Base-by-base conservation (phyloP, 2,888 invertebrate genomes). In the Podabrus alpinus region DNA sequence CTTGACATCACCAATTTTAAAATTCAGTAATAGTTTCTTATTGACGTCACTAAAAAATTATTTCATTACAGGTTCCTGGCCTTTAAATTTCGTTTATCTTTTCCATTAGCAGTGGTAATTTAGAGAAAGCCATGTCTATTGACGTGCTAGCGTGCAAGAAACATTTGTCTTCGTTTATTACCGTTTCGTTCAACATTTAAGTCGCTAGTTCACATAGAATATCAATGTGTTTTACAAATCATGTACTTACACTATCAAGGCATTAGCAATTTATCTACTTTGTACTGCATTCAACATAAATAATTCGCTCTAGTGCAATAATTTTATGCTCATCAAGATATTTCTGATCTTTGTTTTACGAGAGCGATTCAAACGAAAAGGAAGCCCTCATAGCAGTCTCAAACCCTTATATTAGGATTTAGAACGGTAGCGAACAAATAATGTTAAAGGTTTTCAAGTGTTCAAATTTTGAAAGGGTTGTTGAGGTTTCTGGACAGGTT, bases 151-250 rank as follows among this genome's bases (percentile, higher is more conserved):
- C 77, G 77, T 66, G 74, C 75, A 74, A 79, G 79, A 79, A 81
- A 82, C 82, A 82, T 82, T 82, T 81, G 81, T 82, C 82, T 82
- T 82, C 82, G 81, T 82, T 82, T 82, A 82, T 81, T 82, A 79
- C 78, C 70, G 78, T 77, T 75, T 79, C 79, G 80, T 79, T 80
- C 80, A 79, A 79, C 80, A 79, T 80, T 80, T 79, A 76, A 78
- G 73, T 74, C 80, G 73, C 74, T 66, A 59, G 66, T 80, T 73
- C 75, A 81, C 70, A 64, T 71, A 72, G 82, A 80, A 82, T 82
- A 82, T 80, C 78, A 81, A 82, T 78, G 79, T 78, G 75, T 75
- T 78, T 78, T 76, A 76, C 77, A 79, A 79, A 78, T 79, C 78
- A 77, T 73, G 74, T 59, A 59, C n/a, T n/a, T n/a, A n/a, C 71